Evolutionary conservation across 2,113 vertebrate species (phyloP).

Genomic region (Hemiscyllium ocellatum): DNA sequence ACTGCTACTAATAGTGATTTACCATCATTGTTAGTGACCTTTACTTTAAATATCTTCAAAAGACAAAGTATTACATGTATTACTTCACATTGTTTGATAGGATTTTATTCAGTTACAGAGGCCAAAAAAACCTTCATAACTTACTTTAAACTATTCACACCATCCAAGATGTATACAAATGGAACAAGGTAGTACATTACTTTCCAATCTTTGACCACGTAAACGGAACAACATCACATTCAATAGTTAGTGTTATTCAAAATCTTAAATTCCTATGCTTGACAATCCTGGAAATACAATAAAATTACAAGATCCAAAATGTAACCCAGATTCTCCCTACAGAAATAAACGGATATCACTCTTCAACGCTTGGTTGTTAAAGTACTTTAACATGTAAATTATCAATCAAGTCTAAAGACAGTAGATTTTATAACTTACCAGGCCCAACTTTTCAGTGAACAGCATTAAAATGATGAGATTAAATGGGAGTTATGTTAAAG

Average conservation of each 20-base stretch:
- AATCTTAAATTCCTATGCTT: neutral
- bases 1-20: neutral
- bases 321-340: neutral
- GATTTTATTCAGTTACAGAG: neutral
- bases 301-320: neutral
- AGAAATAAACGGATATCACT: neutral
- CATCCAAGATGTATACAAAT: neutral
- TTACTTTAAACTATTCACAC: neutral
- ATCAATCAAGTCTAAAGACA: no score
- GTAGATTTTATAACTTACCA: neutral
- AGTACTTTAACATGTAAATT: no score
- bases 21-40: neutral
- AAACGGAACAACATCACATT: neutral
- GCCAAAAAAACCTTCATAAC: neutral
- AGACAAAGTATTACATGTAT: neutral
- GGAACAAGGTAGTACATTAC: neutral
- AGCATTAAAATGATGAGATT: neutral
- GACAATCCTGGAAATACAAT: neutral
- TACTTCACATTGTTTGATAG: neutral
- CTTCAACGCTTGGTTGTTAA: neutral
- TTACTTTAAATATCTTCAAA: constrained; percentile 21
- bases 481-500: neutral
- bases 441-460: neutral
- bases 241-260: neutral
- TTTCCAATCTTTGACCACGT: neutral